phyloP scores from a whole-genome alignment of 2,888 invertebrate species.

The Ptychoptera contaminata region DNA sequence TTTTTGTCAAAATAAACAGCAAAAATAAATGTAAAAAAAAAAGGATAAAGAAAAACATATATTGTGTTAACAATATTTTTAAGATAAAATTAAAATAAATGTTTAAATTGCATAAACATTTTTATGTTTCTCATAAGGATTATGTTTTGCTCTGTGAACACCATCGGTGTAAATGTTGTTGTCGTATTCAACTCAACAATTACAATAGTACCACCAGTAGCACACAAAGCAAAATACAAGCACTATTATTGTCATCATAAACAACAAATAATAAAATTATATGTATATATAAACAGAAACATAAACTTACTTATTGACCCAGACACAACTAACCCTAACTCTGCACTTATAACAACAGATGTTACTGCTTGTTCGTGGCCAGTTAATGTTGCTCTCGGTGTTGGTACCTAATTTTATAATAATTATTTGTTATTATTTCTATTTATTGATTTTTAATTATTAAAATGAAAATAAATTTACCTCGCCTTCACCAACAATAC shows the following conservation, averaged over 20 bases:
- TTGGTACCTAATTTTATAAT: constrained; percentile 43
- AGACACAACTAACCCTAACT: constrained; percentile 92
- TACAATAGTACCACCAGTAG: too few species aligned
- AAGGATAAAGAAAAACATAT: neutral
- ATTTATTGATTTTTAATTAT: neutral
- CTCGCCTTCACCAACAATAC: constrained; percentile 93
- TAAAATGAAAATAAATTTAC: constrained; percentile 7
- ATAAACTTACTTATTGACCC: constrained; percentile 53
- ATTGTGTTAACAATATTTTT: too few species aligned
- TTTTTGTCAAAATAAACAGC: neutral
- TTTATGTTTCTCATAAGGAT: neutral
- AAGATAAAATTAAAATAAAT: too few species aligned
- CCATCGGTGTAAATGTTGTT: too few species aligned
- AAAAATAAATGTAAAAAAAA: constrained; percentile 1
- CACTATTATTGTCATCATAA: too few species aligned
- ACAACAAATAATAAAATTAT: neutral
- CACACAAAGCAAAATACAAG: too few species aligned
- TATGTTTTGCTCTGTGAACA: too few species aligned
- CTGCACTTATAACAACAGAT: constrained; percentile 92
- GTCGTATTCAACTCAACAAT: too few species aligned
- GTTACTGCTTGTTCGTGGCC: constrained; percentile 95
- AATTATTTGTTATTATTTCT: neutral
- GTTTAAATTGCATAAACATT: constrained; percentile 1
- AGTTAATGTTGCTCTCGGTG: constrained; percentile 90
- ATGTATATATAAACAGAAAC: constrained; percentile 8